Percentiles rank a stretch among this genome's conserved stretches.
These are phyloP conservation scores for Lucilia sericata DNA, from an alignment of 1,140 invertebrate species.

Conservation along the genomic window DNA sequence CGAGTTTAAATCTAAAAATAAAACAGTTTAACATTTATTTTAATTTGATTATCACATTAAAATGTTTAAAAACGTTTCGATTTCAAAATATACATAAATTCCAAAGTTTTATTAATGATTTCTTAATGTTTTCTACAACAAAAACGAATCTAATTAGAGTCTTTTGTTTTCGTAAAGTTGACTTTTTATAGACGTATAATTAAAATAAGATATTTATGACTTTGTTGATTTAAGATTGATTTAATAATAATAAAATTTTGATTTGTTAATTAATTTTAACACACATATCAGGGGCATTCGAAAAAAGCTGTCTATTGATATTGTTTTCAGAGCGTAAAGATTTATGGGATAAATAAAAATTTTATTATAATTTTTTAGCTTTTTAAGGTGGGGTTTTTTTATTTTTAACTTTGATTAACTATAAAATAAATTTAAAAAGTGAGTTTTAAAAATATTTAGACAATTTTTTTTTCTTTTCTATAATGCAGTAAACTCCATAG, in stretches of 20 bases:
- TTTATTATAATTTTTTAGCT: too few relatives aligned
- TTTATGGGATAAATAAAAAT: too few relatives aligned
- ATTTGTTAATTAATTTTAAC: conserved; percentile 1
- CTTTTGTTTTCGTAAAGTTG: not conserved
- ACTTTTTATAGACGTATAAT: not conserved
- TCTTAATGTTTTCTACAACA: not conserved
- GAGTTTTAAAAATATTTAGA: too few relatives aligned
- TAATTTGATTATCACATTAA: not conserved
- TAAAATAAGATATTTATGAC: not conserved
- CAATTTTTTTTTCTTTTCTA: too few relatives aligned
- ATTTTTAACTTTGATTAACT: too few relatives aligned
- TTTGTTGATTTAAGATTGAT: not conserved
- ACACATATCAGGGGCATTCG: too few relatives aligned
- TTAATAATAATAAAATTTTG: not conserved
- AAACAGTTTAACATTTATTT: not conserved
- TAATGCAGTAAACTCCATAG: too few relatives aligned
- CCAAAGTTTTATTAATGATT: not conserved
- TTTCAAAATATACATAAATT: not conserved
- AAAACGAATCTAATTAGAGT: not conserved
- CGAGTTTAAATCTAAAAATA: not conserved
- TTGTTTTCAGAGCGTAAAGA: too few relatives aligned
- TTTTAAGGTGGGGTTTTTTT: too few relatives aligned
- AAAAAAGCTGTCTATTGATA: too few relatives aligned
- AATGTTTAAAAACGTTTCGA: not conserved
- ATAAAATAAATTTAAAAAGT: too few relatives aligned